phyloP scores from a whole-genome alignment of 1,140 invertebrate genomes.

The Bombus ignitus region DNA sequence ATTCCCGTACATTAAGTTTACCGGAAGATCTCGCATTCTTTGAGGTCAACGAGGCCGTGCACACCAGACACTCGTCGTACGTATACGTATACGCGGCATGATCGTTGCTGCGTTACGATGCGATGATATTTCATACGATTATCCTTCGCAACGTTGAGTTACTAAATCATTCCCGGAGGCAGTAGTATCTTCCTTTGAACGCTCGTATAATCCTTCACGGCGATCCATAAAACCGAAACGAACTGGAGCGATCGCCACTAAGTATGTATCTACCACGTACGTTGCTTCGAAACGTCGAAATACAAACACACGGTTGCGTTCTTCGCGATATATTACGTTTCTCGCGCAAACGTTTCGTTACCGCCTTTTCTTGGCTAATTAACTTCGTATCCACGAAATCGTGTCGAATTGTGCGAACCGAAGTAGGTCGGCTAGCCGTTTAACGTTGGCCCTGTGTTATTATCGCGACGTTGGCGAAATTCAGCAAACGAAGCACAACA shows the following conservation, averaged over 20 bases:
- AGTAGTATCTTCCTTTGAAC: constrained; percentile 42
- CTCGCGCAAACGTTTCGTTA: neutral
- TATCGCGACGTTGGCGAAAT: neutral
- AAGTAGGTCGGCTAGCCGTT: neutral
- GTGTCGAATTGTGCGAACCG: neutral
- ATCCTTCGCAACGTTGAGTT: constrained; percentile 60
- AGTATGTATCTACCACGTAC: neutral
- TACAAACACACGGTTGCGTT: neutral
- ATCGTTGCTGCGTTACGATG: constrained; percentile 37
- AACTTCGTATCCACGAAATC: neutral
- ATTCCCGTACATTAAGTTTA: constrained; percentile 46
- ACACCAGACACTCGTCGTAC: constrained; percentile 38
- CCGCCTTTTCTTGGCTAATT: neutral
- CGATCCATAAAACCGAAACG: constrained; percentile 47
- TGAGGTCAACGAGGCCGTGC: constrained; percentile 57
- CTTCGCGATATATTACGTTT: neutral
- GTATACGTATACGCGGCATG: constrained; percentile 15
- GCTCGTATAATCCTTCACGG: constrained; percentile 40
- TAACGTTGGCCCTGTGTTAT: neutral
- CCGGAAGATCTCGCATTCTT: constrained; percentile 59
- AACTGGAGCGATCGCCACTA: constrained; percentile 44
- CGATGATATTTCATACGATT: constrained; percentile 67
- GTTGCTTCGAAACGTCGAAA: neutral
- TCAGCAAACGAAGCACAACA: too few relatives aligned
- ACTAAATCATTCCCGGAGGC: constrained; percentile 60